Percentiles rank a stretch among this genome's conserved stretches.
These are phyloP conservation scores for Cyanistes caeruleus DNA, from an alignment of 2,113 vertebrate genomes.

Conservation along the genomic window DNA sequence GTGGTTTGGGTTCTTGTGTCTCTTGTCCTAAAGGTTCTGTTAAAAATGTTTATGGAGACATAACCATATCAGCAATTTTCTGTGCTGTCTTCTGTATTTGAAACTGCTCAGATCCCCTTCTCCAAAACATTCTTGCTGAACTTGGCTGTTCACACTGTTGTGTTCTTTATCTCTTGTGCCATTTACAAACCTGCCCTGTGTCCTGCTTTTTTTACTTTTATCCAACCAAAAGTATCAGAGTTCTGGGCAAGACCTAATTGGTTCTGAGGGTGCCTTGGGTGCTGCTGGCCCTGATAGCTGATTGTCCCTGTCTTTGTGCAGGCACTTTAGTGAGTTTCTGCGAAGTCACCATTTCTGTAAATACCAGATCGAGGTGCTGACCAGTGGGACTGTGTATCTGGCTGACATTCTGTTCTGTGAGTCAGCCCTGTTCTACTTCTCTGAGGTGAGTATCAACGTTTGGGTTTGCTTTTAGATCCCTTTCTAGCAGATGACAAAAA, in stretches of 20 bases:
- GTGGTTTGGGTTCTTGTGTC: background rate
- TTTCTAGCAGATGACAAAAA: background rate
- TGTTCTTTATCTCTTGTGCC: background rate
- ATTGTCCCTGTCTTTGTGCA: conserved; percentile 56
- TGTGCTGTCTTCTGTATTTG: background rate
- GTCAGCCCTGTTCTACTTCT: conserved; percentile 99
- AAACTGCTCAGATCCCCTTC: background rate
- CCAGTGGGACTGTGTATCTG: conserved; percentile 96
- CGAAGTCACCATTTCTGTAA: conserved; percentile 99
- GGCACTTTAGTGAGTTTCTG: conserved; percentile 97
- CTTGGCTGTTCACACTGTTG: background rate
- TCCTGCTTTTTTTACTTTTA: background rate
- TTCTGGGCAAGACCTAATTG: background rate
- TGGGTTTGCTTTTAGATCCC: background rate
- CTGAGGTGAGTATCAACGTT: conserved; percentile 83
- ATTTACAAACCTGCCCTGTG: background rate
- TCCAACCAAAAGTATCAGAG: background rate
- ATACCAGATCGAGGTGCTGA: conserved; percentile 99
- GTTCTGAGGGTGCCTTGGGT: background rate
- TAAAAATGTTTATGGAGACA: background rate
- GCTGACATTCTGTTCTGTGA: conserved; percentile 98
- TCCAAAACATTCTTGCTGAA: background rate
- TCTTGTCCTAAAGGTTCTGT: background rate
- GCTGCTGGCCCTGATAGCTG: background rate
- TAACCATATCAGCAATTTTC: background rate